These are phyloP conservation scores for Fabriciana adippe DNA, from an alignment of 2,888 invertebrate genomes.

Conservation along the genomic window DNA sequence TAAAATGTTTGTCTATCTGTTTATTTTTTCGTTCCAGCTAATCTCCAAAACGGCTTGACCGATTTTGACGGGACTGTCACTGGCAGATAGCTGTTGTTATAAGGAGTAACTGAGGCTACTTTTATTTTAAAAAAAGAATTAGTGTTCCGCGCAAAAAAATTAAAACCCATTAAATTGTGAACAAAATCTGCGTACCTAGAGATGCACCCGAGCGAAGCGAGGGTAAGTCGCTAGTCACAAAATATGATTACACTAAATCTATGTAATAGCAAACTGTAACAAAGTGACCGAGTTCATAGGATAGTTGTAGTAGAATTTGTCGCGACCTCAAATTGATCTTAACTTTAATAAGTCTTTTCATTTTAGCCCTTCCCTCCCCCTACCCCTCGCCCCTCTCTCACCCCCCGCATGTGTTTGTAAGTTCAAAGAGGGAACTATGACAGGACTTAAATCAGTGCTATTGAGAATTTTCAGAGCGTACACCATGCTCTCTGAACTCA, in stretches of 20 bases:
- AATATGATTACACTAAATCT: background rate
- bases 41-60: too few species aligned
- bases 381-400: background rate
- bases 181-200: too few species aligned
- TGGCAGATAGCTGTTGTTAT: too few species aligned
- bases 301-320: background rate
- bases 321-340: slow-evolving; percentile 13
- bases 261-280: slow-evolving; percentile 4
- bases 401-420: background rate
- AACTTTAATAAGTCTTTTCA: slow-evolving; percentile 19
- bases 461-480: slow-evolving; percentile 24
- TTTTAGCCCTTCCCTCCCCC: background rate
- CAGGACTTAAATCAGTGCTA: slow-evolving; percentile 16
- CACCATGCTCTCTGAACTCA: slow-evolving; percentile 13
- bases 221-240: background rate
- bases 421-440: slow-evolving; percentile 1
- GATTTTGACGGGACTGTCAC: too few species aligned
- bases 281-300: background rate
- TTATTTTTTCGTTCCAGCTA: too few species aligned
- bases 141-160: too few species aligned
- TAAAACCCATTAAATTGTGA: too few species aligned
- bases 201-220: too few species aligned
- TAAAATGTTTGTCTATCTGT: too few species aligned
- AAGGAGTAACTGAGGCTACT: too few species aligned
- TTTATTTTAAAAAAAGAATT: too few species aligned